Percentiles rank a stretch among this genome's conserved stretches.
Conservation (phyloP, 1,140 invertebrate genomes). For the Contarinia nasturtii region DNA sequence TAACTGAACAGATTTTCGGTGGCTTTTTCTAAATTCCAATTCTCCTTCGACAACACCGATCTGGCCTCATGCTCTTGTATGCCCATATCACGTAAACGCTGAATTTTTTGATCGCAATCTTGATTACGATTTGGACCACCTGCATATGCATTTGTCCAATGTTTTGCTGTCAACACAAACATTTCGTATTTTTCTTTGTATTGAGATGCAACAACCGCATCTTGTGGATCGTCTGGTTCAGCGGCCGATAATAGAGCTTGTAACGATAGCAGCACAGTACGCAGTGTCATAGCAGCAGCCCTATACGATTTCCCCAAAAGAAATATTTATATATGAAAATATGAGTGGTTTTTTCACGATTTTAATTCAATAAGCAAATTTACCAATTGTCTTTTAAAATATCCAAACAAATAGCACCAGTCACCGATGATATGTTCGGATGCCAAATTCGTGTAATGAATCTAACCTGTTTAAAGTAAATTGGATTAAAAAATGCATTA, state of each 20-base stretch:
- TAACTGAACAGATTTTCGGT: conserved; percentile 81
- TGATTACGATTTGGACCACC: conserved; percentile 53
- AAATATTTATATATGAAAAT: conserved; percentile 4
- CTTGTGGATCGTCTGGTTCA: conserved; percentile 92
- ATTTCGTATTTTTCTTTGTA: conserved; percentile 76
- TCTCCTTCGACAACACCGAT: conserved; percentile 68
- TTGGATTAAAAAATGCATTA: background rate
- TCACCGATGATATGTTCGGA: conserved; percentile 97
- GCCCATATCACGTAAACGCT: conserved; percentile 71
- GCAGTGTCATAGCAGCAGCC: conserved; percentile 96
- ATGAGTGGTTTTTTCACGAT: conserved; percentile 1
- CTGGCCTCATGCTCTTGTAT: conserved; percentile 63
- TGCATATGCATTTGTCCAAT: conserved; percentile 92
- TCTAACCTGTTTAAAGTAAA: conserved; percentile 37
- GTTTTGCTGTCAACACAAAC: conserved; percentile 73
- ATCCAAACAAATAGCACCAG: conserved; percentile 96
- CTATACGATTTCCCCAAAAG: conserved; percentile 20
- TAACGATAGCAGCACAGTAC: conserved; percentile 83
- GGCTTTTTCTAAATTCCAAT: conserved; percentile 76
- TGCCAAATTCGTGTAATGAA: conserved; percentile 99
- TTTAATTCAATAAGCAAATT: conserved; percentile 7
- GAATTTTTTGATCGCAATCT: conserved; percentile 67
- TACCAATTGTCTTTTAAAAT: conserved; percentile 98
- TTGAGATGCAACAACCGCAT: conserved; percentile 93
- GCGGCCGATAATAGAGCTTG: conserved; percentile 83